Percentiles rank a stretch among this genome's conserved stretches.
Conservation (phyloP, 2,888 invertebrate genomes). For the Glaucopsyche alexis region DNA sequence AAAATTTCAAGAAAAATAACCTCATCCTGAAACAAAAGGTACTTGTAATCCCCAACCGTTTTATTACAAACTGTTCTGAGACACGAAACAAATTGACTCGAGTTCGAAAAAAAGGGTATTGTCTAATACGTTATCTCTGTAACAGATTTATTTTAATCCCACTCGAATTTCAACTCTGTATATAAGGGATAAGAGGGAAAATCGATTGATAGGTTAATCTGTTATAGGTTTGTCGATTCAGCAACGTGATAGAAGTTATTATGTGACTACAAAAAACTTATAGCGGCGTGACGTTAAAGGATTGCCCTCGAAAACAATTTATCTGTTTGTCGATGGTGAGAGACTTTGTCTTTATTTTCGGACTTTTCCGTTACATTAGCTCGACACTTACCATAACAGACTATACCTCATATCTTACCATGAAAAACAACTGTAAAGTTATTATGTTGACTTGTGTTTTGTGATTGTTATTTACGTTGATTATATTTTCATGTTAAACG, state of each 20-base stretch:
- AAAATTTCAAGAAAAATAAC: conserved; percentile 30
- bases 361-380: conserved; percentile 34
- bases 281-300: conserved; percentile 49
- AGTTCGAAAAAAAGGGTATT: conserved; percentile 31
- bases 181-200: not conserved
- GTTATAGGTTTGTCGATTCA: conserved; percentile 37
- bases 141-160: conserved; percentile 22
- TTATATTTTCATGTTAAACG: too few relatives aligned
- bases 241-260: conserved; percentile 44
- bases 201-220: not conserved
- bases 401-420: too few relatives aligned
- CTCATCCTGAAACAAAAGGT: conserved; percentile 26
- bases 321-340: conserved; percentile 65
- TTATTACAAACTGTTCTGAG: conserved; percentile 30
- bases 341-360: conserved; percentile 62
- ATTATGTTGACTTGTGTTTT: too few relatives aligned
- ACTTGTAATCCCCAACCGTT: conserved; percentile 27
- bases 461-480: too few relatives aligned
- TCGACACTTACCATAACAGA: not conserved
- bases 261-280: conserved; percentile 45
- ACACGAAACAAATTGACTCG: conserved; percentile 31
- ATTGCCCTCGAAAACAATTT: conserved; percentile 63
- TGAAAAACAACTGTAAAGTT: too few relatives aligned
- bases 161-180: not conserved
- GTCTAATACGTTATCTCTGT: conserved; percentile 32